Conservation (phyloP, 2,113 vertebrate genomes). For the Pygoscelis adeliae region DNA sequence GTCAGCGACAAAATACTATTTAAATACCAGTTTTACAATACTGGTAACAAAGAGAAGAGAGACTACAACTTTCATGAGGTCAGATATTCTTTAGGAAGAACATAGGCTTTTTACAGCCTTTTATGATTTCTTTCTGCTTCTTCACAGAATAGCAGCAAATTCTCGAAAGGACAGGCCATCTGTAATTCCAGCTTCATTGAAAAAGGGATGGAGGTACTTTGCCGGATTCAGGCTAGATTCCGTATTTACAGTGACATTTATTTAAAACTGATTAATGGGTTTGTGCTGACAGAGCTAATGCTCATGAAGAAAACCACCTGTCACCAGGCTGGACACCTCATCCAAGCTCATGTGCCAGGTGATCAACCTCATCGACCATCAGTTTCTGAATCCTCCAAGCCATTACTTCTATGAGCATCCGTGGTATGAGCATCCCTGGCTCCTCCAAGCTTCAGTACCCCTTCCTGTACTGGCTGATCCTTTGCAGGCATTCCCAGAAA, state of each 20-base stretch:
- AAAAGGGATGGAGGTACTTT: background rate
- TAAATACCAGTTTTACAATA: constrained; percentile 19
- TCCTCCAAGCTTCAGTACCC: background rate
- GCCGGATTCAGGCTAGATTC: background rate
- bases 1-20: background rate
- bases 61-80: background rate
- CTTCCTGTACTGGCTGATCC: background rate
- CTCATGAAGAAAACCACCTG: constrained; percentile 29
- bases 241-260: background rate
- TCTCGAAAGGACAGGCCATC: background rate
- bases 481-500: background rate
- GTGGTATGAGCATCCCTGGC: background rate
- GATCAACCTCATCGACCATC: background rate
- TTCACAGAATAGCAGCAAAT: background rate
- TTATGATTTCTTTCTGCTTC: background rate
- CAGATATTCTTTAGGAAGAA: background rate
- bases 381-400: background rate
- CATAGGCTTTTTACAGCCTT: background rate
- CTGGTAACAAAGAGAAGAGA: background rate
- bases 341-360: background rate
- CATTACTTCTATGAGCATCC: background rate
- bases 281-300: constrained; percentile 9
- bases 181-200: background rate
- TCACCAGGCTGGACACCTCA: background rate
- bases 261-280: constrained; percentile 39